Evolutionary conservation across 2,888 invertebrate genomes (phyloP), one percentile per base, ranked within the genome.

Genomic region (Eristalis pertinax): DNA sequence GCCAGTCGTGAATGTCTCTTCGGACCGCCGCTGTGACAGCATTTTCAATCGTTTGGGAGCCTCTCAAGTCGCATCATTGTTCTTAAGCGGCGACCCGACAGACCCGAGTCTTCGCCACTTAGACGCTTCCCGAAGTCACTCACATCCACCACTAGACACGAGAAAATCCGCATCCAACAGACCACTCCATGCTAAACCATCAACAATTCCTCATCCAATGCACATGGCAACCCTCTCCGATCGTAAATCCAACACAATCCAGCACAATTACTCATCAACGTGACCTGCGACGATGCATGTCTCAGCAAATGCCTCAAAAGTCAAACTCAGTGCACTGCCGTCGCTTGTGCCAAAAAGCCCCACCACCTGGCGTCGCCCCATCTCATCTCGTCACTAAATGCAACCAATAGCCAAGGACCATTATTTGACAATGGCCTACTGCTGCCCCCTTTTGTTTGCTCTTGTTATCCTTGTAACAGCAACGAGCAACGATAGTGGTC

Each of bases 351-450:
- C n/a, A n/a, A n/a, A n/a, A 32, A 32, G 32, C 32, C 32, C 32
- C 32, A 32, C 19, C 8, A 19, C 50, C 50, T 32, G 8, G n/a
- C 50, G 4, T 15, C 19, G 3, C 15, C 5, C n/a, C 22, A n/a
- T n/a, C n/a, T n/a, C 15, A 19, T 32, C 13, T 13, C 63, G 3
- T 11, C 73, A 50, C 69, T 11, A 75, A 78, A n/a, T 13, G 60
- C n/a, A 38, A 62, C 74, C 69, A 79, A 75, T 84, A 58, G 63
- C 75, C 63, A 76, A 80, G 63, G 62, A 72, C 76, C 76, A 85
- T 85, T 81, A 76, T 85, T 85, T 76, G 84, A 81, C 81, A 81
- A 85, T 76, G 81, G 76, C 84, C 84, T 82, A 81, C 72, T 50
- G 41, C 81, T 73, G 15, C 72, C 76, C 76, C 4, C 4, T 26